Conservation (phyloP, 2,797 vertebrate species). For the Coilia nasus region DNA sequence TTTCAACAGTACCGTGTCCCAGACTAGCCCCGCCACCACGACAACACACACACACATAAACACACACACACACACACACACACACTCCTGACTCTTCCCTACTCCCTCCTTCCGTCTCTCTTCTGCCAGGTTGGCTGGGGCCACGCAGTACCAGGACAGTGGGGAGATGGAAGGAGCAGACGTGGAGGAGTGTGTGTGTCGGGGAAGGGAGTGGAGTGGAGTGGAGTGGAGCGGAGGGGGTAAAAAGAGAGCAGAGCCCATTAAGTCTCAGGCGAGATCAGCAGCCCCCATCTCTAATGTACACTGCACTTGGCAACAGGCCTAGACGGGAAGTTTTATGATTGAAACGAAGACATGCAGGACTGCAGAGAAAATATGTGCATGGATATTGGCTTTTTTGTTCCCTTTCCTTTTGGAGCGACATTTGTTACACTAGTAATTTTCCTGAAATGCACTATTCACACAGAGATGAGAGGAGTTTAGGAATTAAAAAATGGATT, state of each 20-base stretch:
- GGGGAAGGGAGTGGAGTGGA: neutral
- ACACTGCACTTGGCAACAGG: conserved; percentile 12
- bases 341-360: conserved; percentile 26
- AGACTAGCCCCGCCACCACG: neutral
- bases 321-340: conserved; percentile 23
- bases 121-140: neutral
- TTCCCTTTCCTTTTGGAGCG: neutral
- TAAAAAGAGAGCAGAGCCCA: neutral
- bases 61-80: neutral
- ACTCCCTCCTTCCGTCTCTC: neutral
- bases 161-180: neutral
- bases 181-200: neutral
- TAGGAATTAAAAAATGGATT: neutral
- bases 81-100: neutral
- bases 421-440: conserved; percentile 8
- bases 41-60: neutral
- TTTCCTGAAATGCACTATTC: neutral
- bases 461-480: neutral
- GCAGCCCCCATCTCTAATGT: conserved; percentile 25
- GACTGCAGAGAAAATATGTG: conserved; percentile 14
- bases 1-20: neutral
- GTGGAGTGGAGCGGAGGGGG: neutral
- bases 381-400: neutral
- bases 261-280: conserved; percentile 17
- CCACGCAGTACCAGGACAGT: neutral